These are phyloP conservation scores for Greenwoodochromis staneri DNA, from an alignment of 2,113 vertebrate species.

Conservation along the genomic window DNA sequence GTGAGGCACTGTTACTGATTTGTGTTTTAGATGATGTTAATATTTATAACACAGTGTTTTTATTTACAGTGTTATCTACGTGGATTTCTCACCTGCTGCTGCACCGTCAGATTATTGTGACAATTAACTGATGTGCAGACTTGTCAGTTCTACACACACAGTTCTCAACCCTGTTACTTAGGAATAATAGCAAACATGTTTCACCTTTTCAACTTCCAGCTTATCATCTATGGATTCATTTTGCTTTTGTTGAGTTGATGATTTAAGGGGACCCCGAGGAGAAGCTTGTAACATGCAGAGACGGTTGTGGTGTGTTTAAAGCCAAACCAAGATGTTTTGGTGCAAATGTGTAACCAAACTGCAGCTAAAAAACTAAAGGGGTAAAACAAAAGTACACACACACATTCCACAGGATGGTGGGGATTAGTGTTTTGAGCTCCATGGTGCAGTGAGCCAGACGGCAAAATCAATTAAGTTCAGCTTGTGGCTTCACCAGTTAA, in stretches of 20 bases:
- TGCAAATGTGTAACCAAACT: neutral
- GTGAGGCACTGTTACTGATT: neutral
- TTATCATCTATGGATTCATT: neutral
- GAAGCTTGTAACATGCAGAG: neutral
- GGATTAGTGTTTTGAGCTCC: neutral
- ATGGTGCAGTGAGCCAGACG: neutral
- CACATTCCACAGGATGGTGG: neutral
- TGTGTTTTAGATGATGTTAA: neutral
- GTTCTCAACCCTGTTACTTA: neutral
- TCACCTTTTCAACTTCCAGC: neutral
- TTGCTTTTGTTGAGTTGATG: neutral
- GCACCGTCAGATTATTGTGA: neutral
- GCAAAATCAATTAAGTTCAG: constrained; percentile 49
- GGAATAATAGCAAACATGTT: neutral
- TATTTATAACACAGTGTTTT: neutral
- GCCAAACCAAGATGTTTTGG: neutral
- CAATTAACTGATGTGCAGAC: neutral
- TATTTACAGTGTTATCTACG: neutral
- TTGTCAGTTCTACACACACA: neutral
- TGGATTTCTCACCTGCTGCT: neutral
- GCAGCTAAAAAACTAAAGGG: neutral
- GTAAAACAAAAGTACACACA: neutral
- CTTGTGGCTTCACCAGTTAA: constrained; percentile 23
- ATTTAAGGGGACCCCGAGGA: neutral
- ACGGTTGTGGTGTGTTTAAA: neutral